Evolutionary conservation across 2,888 invertebrate genomes (phyloP).

Genomic region (Ochropacha duplaris): DNA sequence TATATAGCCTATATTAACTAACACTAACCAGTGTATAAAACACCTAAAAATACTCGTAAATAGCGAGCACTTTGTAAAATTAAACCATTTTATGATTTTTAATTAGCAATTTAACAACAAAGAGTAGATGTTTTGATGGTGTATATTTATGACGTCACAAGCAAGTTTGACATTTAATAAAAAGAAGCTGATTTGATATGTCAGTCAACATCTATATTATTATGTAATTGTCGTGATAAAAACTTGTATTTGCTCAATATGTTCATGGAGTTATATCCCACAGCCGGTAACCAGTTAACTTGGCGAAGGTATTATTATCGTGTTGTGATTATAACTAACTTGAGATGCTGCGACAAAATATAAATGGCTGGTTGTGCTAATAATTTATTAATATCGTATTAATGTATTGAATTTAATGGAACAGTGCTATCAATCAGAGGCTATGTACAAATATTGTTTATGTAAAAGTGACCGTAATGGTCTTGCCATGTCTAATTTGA

Average conservation of each 20-base stretch:
- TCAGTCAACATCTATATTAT: too few relatives aligned
- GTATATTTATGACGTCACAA: too few relatives aligned
- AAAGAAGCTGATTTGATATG: too few relatives aligned
- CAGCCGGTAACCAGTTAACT: background rate
- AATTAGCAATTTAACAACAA: too few relatives aligned
- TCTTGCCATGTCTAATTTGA: conserved; percentile 77
- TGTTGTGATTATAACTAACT: conserved; percentile 41
- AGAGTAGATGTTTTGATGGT: too few relatives aligned
- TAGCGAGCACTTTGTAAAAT: too few relatives aligned
- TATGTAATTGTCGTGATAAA: background rate
- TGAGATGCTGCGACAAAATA: conserved; percentile 45
- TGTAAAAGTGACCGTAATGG: conserved; percentile 55
- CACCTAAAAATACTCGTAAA: too few relatives aligned
- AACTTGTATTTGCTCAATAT: background rate
- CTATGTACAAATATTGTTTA: conserved; percentile 71
- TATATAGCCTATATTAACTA: too few relatives aligned
- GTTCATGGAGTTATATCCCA: background rate
- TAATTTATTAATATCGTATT: conserved; percentile 27
- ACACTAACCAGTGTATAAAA: too few relatives aligned
- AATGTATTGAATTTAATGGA: conserved; percentile 45
- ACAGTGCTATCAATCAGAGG: conserved; percentile 68
- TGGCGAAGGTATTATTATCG: conserved; percentile 16
- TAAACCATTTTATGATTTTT: too few relatives aligned
- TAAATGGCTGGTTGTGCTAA: conserved; percentile 45
- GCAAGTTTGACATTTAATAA: too few relatives aligned